These are phyloP conservation scores for Enteromius thamalakanensis DNA, from an alignment of 2,797 vertebrate genomes.

Conservation along the genomic window DNA sequence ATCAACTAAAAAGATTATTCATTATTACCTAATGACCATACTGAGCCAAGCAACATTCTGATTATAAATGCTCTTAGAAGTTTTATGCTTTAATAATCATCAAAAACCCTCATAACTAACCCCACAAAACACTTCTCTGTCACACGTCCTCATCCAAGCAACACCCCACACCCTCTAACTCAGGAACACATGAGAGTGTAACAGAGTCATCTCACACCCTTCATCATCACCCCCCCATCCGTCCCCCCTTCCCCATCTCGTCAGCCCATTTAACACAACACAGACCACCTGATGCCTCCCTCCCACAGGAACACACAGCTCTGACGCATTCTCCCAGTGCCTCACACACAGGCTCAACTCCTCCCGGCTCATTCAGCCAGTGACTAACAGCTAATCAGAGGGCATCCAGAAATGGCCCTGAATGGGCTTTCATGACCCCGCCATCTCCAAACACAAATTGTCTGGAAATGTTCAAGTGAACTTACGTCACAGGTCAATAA, in stretches of 20 bases:
- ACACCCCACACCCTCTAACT: conserved; percentile 9
- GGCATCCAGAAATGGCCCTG: background rate
- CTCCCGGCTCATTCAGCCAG: background rate
- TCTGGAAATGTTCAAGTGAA: background rate
- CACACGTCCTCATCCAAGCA: background rate
- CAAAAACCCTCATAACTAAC: background rate
- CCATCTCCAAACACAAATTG: background rate
- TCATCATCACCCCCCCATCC: conserved; percentile 14
- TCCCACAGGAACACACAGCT: conserved; percentile 31
- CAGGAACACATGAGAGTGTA: conserved; percentile 10
- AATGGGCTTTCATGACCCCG: conserved; percentile 1
- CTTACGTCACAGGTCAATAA: background rate
- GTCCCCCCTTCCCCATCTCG: background rate
- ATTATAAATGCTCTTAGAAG: background rate
- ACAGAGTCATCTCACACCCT: conserved; percentile 19
- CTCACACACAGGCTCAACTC: conserved; percentile 7
- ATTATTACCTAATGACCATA: background rate
- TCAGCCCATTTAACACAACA: conserved; percentile 28
- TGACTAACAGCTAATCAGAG: conserved; percentile 46
- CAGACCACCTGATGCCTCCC: conserved; percentile 38
- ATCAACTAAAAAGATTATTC: background rate
- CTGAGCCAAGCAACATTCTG: background rate
- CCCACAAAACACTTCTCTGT: background rate
- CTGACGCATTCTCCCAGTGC: conserved; percentile 25
- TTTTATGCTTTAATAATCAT: background rate